Conservation (phyloP, 1,140 invertebrate genomes). For the Ceratosolen solmsi region DNA sequence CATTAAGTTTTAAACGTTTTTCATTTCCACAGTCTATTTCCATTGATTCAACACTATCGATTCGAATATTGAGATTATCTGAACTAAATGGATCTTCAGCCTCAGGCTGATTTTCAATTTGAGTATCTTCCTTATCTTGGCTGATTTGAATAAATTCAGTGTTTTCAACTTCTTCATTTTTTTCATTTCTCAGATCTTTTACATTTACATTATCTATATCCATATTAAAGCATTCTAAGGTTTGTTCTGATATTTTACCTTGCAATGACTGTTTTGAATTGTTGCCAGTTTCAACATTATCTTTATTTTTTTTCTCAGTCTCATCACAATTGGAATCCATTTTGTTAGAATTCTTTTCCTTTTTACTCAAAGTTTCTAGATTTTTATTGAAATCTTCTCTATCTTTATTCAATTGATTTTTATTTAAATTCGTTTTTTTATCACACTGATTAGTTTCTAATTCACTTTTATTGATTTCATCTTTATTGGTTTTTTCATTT, state of each 20-base stretch:
- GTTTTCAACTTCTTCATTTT: conserved; percentile 58
- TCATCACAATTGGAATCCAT: conserved; percentile 1
- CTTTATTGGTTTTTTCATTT: background rate
- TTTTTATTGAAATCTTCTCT: conserved; percentile 5
- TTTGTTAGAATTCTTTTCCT: background rate
- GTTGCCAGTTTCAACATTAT: background rate
- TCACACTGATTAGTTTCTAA: background rate
- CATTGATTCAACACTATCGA: conserved; percentile 60
- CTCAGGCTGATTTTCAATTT: conserved; percentile 66
- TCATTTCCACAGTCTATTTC: conserved; percentile 60
- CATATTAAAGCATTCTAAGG: conserved; percentile 33
- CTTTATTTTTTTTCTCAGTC: background rate
- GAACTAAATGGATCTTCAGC: conserved; percentile 71
- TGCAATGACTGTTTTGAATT: background rate
- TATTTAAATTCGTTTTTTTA: background rate
- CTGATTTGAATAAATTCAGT: conserved; percentile 70
- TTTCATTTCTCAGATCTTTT: conserved; percentile 20
- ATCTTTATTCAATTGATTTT: background rate
- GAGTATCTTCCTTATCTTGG: conserved; percentile 70
- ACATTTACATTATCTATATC: conserved; percentile 37
- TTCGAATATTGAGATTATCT: conserved; percentile 59
- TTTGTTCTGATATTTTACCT: conserved; percentile 7
- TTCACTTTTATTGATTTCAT: background rate
- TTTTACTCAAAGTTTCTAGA: background rate
- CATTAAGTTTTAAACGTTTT: background rate